Percentiles rank a stretch among this genome's conserved stretches.
Evolutionary conservation across 2,113 vertebrate species (phyloP).

Genomic region (Progne subis): DNA sequence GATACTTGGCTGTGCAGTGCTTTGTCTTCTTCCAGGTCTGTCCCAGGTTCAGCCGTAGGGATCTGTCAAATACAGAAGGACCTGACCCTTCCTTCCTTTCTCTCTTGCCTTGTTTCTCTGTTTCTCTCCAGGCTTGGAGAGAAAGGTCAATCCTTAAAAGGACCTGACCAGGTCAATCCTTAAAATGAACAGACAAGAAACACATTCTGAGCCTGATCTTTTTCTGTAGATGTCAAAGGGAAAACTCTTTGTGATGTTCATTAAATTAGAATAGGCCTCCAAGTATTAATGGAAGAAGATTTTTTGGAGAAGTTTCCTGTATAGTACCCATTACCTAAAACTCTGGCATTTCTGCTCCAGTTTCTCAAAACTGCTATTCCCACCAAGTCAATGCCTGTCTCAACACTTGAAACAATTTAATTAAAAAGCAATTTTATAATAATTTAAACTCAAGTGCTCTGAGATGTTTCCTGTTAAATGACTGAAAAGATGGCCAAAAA

Average conservation of each 20-base stretch:
- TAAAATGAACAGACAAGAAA: neutral
- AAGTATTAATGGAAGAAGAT: neutral
- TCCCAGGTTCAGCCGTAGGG: neutral
- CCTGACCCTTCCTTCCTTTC: neutral
- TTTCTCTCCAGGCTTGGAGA: neutral
- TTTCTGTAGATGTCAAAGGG: neutral
- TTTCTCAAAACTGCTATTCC: neutral
- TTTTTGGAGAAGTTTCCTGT: neutral
- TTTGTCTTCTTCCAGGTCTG: neutral
- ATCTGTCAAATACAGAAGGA: neutral
- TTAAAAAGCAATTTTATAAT: neutral
- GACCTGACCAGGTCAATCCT: neutral
- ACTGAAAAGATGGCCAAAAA: constrained; percentile 5
- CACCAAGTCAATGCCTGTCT: neutral
- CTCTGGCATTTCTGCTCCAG: neutral
- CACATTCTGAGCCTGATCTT: neutral
- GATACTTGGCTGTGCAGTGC: neutral
- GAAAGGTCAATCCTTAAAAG: neutral
- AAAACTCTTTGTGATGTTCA: neutral
- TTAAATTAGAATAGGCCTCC: neutral
- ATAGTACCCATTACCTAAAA: neutral
- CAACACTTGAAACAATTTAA: neutral
- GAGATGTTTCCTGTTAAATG: neutral
- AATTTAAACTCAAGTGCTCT: neutral
- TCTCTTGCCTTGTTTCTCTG: neutral